Base-by-base conservation (phyloP, 2,888 invertebrate species). In the Sclerodermus sp. region DNA sequence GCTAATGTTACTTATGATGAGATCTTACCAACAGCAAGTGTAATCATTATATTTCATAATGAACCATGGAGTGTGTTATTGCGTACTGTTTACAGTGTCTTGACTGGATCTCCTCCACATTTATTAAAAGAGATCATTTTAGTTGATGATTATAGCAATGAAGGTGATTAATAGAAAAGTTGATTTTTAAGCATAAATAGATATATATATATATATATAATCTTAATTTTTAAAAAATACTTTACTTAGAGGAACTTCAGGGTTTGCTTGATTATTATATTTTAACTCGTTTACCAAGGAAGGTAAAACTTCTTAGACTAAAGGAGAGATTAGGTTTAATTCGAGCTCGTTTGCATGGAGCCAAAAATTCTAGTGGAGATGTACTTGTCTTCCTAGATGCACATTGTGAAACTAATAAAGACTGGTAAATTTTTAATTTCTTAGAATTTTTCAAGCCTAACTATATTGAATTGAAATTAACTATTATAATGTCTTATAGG, bases 81-180 rank as follows among this genome's bases (percentile, higher is more conserved):
- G 34, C 79, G 94, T 51, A 95, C 94, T 0, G 84, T 93, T n/a
- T 90, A 92, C 84, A 92, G 91, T 73, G 92, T 94, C n/a, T 80
- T 95, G 45, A 88, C 91, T 73, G 80, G 87, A 78, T 87, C 87
- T 66, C 90, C 85, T 31, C 82, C 80, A 59, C 82, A 79, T 55
- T 83, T 90, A 67, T 81, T 98, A 12, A 88, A 93, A 73, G 96
- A 98, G 81, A 90, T 98, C 50, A 90, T 98, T 68, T 81, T 98
- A 9, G 89, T 97, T n/a, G 96, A 98, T 74, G 97, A 98, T 79
- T 88, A 87, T 76, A 95, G 95, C 60, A 90, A 91, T 34, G 84
- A 84, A 77, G 82, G 86, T 86, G 76, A 71, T 44, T 15, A 9
- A n/a, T n/a, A n/a, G n/a, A n/a, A n/a, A 49, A 23, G 34, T 23